Evolutionary conservation across 1,140 invertebrate species (phyloP), one percentile per base, ranked within the genome.

Genomic region (Trigoniulus corallinus): DNA sequence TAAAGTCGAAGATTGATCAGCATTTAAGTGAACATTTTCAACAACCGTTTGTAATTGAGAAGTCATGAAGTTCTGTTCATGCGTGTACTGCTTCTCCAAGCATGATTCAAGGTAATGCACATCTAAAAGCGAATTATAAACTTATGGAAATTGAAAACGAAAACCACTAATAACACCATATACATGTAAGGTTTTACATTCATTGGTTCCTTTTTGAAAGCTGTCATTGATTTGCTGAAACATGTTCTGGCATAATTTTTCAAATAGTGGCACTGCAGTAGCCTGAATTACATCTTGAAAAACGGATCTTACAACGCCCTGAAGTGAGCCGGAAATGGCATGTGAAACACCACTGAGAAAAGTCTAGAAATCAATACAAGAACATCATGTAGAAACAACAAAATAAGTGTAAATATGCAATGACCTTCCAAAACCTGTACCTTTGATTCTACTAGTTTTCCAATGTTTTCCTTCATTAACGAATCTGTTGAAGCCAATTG

Each of bases 201-300:
- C 87, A 61, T 79, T 80, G 2, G 85, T 87, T 54, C 89, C 89
- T 55, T 74, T 74, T 39, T 78, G 76, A 64, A 94, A 94, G 2
- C 79, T 75, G 15, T 86, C 80, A 62, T 91, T 87, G 1, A 94
- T 74, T 70, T 94, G 88, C 27, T 76, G 71, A 59, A 91, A 91
- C 72, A 94, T 84, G 57, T 78, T 78, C 57, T 81, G 78, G 58
- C 82, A 84, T 40, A 82, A 77, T 63, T 81, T 81, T 62, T 93
- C 87, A 73, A 88, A 83, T 13, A 77, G 75, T 13, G 89, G 88
- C 57, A 93, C 65, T 18, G 89, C 67, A 50, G 77, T 74, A 42
- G 74, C 78, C 29, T 75, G 71, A 54, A 92, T 81, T 1, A 80
- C 73, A 47, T 86, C 80, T 53, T 77, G 79, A 64, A 81, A 87